Base-by-base conservation (phyloP, 2,797 vertebrate genomes). In the Catamblyrhynchus diadema region DNA sequence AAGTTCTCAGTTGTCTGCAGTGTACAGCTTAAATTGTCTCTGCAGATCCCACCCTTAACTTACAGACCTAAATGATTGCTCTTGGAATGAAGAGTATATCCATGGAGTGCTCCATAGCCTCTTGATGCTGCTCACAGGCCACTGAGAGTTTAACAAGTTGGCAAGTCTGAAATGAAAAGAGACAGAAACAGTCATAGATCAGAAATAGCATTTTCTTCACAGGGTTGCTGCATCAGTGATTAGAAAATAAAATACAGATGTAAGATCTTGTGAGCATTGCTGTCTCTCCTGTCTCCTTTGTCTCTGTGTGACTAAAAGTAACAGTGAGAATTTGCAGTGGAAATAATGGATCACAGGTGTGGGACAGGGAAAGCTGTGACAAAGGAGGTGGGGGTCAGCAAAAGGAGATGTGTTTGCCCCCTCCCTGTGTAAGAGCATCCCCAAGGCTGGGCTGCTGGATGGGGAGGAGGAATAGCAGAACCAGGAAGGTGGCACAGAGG, bases 151-250 rank as follows among this genome's bases (percentile, higher is more conserved):
- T 39, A 66, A 53, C 32, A 62, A 74, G 51, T 15, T 51, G 35
- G 5, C 28, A 75, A 62, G 27, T 51, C 60, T 59, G 56, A 73
- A 90, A 65, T 39, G 17, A 61, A 51, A 59, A 82, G 51, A 62
- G 42, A 8, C 24, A 18, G 20, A 69, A 89, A 73, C 33, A 69
- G 14, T 54, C 1, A 0, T 47, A 12, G 0, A 2, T 70, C 32
- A 64, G 8, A 84, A 50, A 8, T 37, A 50, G 14, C 7, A 4
- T 64, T 89, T 90, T 54, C 42, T 53, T 30, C 17, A 14, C 27
- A 25, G 32, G 7, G 8, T 50, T 30, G 3, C 73, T 53, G 2
- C 12, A 6, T 54, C 1, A 1, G 50, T 37, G 47, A 30, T 77
- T 35, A 81, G 71, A 60, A 72, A 47, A 12, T 41, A 50, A 64